These are phyloP conservation scores for Acanthosepion pharaonis DNA, from an alignment of 2,888 invertebrate genomes.

Conservation along the genomic window DNA sequence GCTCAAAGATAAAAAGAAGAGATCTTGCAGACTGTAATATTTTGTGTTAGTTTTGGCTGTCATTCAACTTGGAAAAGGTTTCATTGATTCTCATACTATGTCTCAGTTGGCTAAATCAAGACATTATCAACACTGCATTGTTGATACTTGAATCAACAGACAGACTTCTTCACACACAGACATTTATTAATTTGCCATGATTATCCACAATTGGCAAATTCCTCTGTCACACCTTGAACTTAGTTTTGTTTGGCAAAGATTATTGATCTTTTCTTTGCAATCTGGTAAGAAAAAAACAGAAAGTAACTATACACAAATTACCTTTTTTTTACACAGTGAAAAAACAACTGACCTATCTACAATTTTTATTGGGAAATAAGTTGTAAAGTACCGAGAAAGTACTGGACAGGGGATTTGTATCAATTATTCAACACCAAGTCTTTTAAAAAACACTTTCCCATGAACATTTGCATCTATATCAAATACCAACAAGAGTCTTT, in stretches of 20 bases:
- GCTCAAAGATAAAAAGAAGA: neutral
- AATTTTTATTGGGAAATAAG: no score
- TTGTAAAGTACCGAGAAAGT: no score
- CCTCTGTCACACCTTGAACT: neutral
- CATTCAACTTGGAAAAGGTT: neutral
- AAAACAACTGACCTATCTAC: no score
- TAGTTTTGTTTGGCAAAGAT: neutral
- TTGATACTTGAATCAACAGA: constrained; percentile 18
- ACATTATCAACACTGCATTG: neutral
- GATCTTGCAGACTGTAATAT: neutral
- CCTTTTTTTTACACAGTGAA: neutral
- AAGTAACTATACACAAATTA: neutral
- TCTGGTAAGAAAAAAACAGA: neutral
- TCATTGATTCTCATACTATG: neutral
- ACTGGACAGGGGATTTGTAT: no score
- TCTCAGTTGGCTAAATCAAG: neutral
- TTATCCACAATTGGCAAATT: neutral
- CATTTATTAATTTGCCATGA: constrained; percentile 10
- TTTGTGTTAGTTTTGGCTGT: constrained; percentile 4
- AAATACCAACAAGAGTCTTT: no score
- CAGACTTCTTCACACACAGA: neutral
- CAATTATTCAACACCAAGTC: no score
- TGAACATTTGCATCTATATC: no score
- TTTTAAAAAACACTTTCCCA: no score
- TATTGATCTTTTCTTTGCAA: neutral